These are phyloP conservation scores for Tamandua tetradactyla DNA, from an alignment of 2,797 vertebrate genomes.

Conservation along the genomic window DNA sequence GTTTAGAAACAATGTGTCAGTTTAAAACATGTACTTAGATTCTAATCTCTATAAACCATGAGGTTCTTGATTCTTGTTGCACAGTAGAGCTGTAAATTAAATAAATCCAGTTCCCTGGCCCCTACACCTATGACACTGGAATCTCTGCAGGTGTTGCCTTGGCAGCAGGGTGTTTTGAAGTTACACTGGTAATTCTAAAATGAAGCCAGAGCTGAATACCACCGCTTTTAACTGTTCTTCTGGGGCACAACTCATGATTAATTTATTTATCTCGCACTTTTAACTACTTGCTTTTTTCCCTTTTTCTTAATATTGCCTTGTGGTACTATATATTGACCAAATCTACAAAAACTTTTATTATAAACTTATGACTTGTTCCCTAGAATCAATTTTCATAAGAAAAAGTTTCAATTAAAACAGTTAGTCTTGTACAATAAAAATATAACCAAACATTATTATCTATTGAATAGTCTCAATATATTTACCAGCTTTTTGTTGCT, in stretches of 20 bases:
- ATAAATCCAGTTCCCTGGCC: neutral
- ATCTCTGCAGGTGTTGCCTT: neutral
- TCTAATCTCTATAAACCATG: slow-evolving; percentile 18
- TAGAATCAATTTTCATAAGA: slow-evolving; percentile 30
- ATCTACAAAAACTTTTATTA: neutral
- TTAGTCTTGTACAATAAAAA: neutral
- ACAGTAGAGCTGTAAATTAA: neutral
- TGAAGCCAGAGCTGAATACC: neutral
- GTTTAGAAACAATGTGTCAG: neutral
- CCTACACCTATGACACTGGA: neutral
- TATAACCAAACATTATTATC: slow-evolving; percentile 9
- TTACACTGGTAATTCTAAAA: neutral
- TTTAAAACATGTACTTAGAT: neutral
- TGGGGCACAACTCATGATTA: neutral
- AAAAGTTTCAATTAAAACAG: slow-evolving; percentile 26
- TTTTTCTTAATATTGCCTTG: neutral
- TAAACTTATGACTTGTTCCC: neutral
- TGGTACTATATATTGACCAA: neutral
- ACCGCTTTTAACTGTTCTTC: neutral
- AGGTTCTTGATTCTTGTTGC: neutral
- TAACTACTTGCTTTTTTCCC: neutral
- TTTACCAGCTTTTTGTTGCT: neutral
- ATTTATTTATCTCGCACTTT: neutral
- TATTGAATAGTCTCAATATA: slow-evolving; percentile 25
- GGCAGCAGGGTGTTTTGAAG: neutral